These are phyloP conservation scores for Riparia riparia DNA, from an alignment of 2,113 vertebrate genomes.

Conservation along the genomic window DNA sequence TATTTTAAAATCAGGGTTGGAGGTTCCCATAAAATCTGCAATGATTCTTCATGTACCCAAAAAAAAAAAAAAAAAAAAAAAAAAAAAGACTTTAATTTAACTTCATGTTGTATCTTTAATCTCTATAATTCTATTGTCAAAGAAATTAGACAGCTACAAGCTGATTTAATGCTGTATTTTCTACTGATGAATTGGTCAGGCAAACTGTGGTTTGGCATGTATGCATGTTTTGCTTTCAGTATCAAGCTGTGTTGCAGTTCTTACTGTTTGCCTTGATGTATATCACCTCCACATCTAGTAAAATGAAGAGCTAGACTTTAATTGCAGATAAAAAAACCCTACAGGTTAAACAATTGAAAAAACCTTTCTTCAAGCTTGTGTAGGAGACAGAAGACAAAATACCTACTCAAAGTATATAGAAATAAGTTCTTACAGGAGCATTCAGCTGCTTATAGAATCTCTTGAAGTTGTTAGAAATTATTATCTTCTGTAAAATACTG, in stretches of 20 bases:
- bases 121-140: neutral
- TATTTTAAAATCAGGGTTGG: neutral
- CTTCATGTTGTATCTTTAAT: neutral
- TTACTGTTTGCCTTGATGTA: neutral
- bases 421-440: neutral
- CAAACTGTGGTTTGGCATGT: neutral
- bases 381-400: neutral
- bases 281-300: neutral
- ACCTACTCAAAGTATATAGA: neutral
- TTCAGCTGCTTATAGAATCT: neutral
- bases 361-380: neutral
- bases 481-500: neutral
- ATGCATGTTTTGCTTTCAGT: neutral
- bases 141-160: neutral
- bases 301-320: neutral
- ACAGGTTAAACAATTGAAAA: neutral
- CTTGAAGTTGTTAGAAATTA: neutral
- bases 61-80: neutral
- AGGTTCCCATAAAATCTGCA: neutral
- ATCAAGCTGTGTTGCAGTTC: neutral
- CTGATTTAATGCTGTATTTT: neutral
- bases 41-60: neutral
- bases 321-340: neutral
- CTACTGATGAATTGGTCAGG: neutral
- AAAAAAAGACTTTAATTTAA: neutral